phyloP scores from a whole-genome alignment of 2,797 vertebrate genomes.

The Triplophysa bombifrons region DNA sequence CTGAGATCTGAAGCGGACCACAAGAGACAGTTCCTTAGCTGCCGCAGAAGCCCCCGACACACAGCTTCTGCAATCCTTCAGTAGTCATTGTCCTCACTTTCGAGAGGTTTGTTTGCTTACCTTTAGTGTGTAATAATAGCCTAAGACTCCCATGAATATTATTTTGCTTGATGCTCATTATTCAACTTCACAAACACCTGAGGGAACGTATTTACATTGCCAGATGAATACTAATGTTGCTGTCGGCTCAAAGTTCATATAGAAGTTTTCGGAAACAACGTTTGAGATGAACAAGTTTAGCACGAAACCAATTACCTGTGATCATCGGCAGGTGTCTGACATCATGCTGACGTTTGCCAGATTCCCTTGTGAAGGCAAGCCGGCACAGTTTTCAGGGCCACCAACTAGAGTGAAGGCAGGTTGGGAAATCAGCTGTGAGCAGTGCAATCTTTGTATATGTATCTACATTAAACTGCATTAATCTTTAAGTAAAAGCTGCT shows the following conservation, averaged over 20 bases:
- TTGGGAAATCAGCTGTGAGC: not conserved
- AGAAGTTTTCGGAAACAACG: constrained; percentile 31
- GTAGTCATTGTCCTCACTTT: constrained; percentile 55
- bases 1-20: constrained; percentile 15
- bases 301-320: not conserved
- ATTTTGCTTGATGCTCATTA: constrained; percentile 64
- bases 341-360: not conserved
- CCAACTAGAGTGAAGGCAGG: not conserved
- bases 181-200: constrained; percentile 54
- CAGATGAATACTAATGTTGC: constrained; percentile 56
- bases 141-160: constrained; percentile 53
- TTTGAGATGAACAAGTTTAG: constrained; percentile 19
- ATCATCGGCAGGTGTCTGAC: not conserved
- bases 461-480: not conserved
- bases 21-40: constrained; percentile 8
- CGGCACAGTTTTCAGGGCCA: not conserved
- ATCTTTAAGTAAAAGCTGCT: not conserved
- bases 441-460: too few species aligned
- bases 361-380: not conserved
- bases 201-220: constrained; percentile 50
- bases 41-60: constrained; percentile 25
- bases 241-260: constrained; percentile 38
- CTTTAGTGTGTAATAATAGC: constrained; percentile 56
- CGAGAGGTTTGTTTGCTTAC: constrained; percentile 64
- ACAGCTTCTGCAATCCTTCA: constrained; percentile 40